These are phyloP conservation scores for Sebastes nivosus DNA, from an alignment of 2,797 vertebrate genomes.

Conservation along the genomic window DNA sequence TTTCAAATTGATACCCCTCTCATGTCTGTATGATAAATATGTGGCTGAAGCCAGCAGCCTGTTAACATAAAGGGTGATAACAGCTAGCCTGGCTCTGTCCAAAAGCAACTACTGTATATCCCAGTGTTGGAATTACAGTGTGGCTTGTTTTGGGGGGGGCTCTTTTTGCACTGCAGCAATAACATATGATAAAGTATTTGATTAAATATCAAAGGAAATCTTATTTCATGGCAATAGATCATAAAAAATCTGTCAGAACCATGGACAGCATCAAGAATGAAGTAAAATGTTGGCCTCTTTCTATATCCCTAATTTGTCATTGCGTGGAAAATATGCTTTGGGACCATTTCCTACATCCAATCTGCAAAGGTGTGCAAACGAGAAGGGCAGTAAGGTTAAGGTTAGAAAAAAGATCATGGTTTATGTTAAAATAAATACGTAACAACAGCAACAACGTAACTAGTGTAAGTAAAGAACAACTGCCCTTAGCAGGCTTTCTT, in stretches of 20 bases:
- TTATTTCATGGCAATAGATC: background rate
- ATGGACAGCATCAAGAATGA: background rate
- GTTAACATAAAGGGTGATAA: background rate
- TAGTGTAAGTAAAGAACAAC: too few relatives aligned
- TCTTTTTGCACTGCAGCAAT: background rate
- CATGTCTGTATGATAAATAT: background rate
- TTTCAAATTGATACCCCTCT: background rate
- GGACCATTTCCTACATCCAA: background rate
- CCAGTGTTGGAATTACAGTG: background rate
- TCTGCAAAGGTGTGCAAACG: background rate
- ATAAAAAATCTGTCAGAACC: background rate
- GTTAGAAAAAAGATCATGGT: too few relatives aligned
- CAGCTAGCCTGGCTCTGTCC: background rate
- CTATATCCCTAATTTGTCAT: background rate
- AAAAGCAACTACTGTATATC: background rate
- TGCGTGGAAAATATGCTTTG: background rate
- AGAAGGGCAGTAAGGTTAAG: too few relatives aligned
- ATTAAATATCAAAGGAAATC: background rate
- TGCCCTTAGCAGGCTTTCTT: too few relatives aligned
- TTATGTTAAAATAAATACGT: too few relatives aligned
- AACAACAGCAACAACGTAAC: too few relatives aligned
- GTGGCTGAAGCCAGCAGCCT: background rate
- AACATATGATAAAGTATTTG: background rate
- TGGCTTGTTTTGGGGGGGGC: background rate
- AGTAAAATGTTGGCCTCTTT: background rate